Base-by-base conservation (phyloP, 2,888 invertebrate species). In the Orchesellides sinensis region DNA sequence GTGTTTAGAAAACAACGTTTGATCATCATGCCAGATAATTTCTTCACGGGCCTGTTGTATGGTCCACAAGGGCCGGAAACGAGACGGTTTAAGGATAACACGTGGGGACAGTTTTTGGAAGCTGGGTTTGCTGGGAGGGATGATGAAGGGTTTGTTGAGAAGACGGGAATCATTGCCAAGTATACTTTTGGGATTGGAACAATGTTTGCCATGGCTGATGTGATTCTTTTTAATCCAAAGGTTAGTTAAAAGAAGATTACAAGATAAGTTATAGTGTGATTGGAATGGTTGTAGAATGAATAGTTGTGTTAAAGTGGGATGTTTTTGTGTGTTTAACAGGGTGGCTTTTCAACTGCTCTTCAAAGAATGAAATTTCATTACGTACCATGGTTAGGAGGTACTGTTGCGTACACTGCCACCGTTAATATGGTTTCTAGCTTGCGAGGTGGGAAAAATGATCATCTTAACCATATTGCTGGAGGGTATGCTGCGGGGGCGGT, bases 321-420 rank as follows among this genome's bases (percentile, higher is more conserved):
- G 19, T 54, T 45, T 49, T 21, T 74, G 4, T 17, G 47, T 80
- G 3, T 61, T 52, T 56, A 40, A 32, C 54, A 61, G 54, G 84
- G 83, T 32, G 83, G 69, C 2, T 70, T 32, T 3, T 70, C 52
- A 6, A 75, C 17, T 14, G 69, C 78, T 8, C 59, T 85, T 3
- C 29, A 52, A 49, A 21, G 84, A 66, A 12, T 84, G 21, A 40
- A 66, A n/a, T 81, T 35, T 17, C 83, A 83, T 59, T 59, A 69
- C 10, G 52, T 77, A 1, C 85, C 86, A 0, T 40, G 85, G 19
- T 25, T 88, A 2, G 88, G 88, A 17, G 85, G 78, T 17, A 84
- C 85, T 21, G 4, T 85, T 10, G 84, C 85, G 2, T 88, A 88
- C 52, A 61, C 54, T 1, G 32, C 84, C 10, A 35, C 73, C 10